Percentiles rank a stretch among this genome's conserved stretches.
Conservation (phyloP, 2,113 vertebrate species). For the Zeus faber region DNA sequence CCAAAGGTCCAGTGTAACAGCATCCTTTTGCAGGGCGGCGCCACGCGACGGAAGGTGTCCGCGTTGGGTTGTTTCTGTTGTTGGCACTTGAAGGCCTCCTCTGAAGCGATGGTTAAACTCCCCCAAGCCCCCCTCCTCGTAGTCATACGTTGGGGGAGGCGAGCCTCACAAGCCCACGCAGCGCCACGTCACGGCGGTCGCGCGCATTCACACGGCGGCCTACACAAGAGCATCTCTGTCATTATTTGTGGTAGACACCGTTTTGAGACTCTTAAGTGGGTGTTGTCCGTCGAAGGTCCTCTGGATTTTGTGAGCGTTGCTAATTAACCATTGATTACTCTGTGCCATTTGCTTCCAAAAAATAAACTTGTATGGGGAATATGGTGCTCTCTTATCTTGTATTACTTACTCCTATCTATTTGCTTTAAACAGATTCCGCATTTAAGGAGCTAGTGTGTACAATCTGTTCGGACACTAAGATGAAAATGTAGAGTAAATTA, state of each 20-base stretch:
- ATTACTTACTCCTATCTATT: slow-evolving; percentile 59
- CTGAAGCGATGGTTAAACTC: too few species aligned
- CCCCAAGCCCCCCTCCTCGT: too few species aligned
- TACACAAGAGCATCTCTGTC: too few species aligned
- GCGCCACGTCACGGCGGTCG: too few species aligned
- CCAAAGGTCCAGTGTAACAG: too few species aligned
- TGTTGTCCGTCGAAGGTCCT: slow-evolving; percentile 38
- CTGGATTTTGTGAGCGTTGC: slow-evolving; percentile 32
- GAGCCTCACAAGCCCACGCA: too few species aligned
- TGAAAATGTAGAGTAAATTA: slow-evolving; percentile 64
- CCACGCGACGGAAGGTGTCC: too few species aligned
- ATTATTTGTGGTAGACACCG: slow-evolving; percentile 35
- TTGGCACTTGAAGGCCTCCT: too few species aligned
- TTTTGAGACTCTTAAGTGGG: slow-evolving; percentile 29
- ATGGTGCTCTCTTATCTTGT: slow-evolving; percentile 61
- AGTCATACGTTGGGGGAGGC: too few species aligned
- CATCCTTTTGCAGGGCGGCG: too few species aligned
- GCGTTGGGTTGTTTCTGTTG: too few species aligned
- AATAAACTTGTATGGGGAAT: slow-evolving; percentile 42
- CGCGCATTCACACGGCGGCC: too few species aligned
- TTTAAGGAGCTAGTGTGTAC: slow-evolving; percentile 56
- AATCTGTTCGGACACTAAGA: slow-evolving; percentile 61
- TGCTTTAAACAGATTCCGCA: slow-evolving; percentile 42
- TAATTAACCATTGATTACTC: slow-evolving; percentile 52
- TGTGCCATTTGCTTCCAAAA: slow-evolving; percentile 69